Conservation (phyloP, 2,888 invertebrate species). For the Antheraea yamamai region DNA sequence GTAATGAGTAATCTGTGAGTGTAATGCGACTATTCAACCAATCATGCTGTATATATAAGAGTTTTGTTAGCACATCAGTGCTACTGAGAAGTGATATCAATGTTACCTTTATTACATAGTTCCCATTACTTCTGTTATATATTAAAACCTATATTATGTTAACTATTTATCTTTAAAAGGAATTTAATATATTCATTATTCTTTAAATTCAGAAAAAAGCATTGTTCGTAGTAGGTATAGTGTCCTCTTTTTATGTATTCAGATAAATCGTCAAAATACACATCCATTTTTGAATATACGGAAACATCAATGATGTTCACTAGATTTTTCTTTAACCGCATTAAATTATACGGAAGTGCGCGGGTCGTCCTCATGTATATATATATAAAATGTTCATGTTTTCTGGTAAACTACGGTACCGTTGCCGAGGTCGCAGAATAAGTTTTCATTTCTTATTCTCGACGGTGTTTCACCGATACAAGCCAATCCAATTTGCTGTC, state of each 20-base stretch:
- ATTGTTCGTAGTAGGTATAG: neutral
- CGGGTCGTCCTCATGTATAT: neutral
- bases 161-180: too few relatives aligned
- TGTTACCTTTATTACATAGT: too few relatives aligned
- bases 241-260: neutral
- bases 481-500: constrained; percentile 69
- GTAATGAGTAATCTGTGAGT: too few relatives aligned
- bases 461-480: constrained; percentile 54
- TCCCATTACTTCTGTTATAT: too few relatives aligned
- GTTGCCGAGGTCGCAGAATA: constrained; percentile 42
- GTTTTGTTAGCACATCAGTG: too few relatives aligned
- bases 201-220: neutral
- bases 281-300: neutral
- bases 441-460: constrained; percentile 54
- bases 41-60: too few relatives aligned
- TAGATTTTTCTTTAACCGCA: constrained; percentile 2
- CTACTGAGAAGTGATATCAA: too few relatives aligned
- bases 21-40: too few relatives aligned
- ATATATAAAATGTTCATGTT: neutral
- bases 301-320: neutral
- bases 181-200: too few relatives aligned
- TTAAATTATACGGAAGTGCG: constrained; percentile 7
- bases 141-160: too few relatives aligned
- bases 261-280: neutral
- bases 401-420: constrained; percentile 23